phyloP scores from a whole-genome alignment of 2,888 invertebrate species.

The Phanerotoma sp. region DNA sequence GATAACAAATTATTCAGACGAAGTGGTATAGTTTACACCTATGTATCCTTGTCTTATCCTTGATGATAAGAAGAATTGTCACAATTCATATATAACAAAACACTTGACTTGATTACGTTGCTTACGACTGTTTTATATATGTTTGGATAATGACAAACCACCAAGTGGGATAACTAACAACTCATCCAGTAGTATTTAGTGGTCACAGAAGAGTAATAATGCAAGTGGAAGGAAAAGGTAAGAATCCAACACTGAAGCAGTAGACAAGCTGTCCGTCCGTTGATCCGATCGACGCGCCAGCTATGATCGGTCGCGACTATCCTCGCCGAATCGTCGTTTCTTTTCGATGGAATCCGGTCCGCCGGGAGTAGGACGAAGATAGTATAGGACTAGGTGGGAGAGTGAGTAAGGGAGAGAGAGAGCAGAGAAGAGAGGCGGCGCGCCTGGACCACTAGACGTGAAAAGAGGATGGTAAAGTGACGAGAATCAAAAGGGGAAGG shows the following conservation, averaged over 20 bases:
- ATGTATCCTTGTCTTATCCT: not conserved
- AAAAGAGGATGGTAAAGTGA: conserved; percentile 19
- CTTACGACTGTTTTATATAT: not conserved
- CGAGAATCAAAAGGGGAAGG: conserved; percentile 16
- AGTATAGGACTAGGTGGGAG: conserved; percentile 20
- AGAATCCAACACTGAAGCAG: conserved; percentile 17
- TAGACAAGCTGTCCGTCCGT: conserved; percentile 35
- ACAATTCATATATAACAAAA: no score
- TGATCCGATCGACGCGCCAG: conserved; percentile 57
- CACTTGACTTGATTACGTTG: not conserved
- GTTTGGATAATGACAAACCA: conserved; percentile 2
- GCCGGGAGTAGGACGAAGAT: conserved; percentile 14
- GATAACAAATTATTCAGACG: no score
- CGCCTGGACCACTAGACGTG: conserved; percentile 12
- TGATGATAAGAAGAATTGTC: not conserved
- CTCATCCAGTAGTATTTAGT: conserved; percentile 16
- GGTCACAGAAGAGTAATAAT: conserved; percentile 20
- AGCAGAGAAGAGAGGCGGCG: conserved; percentile 10
- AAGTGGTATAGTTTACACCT: no score
- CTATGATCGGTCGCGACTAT: conserved; percentile 58
- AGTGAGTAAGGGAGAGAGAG: conserved; percentile 26
- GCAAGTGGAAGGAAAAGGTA: conserved; percentile 1
- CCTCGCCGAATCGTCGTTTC: conserved; percentile 56
- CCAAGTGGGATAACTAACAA: conserved; percentile 18
- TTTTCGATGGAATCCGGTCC: conserved; percentile 51